phyloP scores from a whole-genome alignment of 2,888 invertebrate species.

The Iphiclides podalirius region DNA sequence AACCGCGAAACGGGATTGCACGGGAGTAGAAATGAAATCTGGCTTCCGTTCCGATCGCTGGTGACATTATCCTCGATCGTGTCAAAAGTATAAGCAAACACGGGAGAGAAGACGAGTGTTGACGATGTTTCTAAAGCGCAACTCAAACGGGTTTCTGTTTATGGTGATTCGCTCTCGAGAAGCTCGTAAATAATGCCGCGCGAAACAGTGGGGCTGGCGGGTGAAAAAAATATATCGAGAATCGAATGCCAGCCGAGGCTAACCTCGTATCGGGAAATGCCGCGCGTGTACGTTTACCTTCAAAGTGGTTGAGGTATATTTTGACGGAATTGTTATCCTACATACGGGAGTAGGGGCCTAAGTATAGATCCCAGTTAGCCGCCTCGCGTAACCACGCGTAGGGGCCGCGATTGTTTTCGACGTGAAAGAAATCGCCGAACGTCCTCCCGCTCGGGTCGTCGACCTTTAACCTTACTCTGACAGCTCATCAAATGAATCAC shows the following conservation, averaged over 20 bases:
- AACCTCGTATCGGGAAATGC: no score
- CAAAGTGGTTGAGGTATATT: no score
- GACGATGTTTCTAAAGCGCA: no score
- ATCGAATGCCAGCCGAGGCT: background rate
- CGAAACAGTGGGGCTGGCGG: background rate
- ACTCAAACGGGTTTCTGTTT: background rate
- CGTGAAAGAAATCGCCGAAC: conserved; percentile 34
- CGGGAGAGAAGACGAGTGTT: background rate
- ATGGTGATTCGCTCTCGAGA: background rate
- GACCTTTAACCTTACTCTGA: conserved; percentile 42
- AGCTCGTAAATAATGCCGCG: background rate
- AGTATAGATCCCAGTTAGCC: no score
- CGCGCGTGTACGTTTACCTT: no score
- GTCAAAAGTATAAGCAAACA: background rate
- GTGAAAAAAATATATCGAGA: background rate
- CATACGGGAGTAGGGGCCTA: no score
- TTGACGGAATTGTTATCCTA: no score
- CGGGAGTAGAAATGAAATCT: no score
- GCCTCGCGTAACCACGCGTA: no score
- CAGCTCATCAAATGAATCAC: conserved; percentile 24
- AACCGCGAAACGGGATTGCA: no score
- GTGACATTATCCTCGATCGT: background rate
- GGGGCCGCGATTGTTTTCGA: conserved; percentile 29
- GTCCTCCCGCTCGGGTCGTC: conserved; percentile 37
- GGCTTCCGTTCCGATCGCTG: no score